Conservation (phyloP, 2,888 invertebrate genomes). For the Hesperia comma region DNA sequence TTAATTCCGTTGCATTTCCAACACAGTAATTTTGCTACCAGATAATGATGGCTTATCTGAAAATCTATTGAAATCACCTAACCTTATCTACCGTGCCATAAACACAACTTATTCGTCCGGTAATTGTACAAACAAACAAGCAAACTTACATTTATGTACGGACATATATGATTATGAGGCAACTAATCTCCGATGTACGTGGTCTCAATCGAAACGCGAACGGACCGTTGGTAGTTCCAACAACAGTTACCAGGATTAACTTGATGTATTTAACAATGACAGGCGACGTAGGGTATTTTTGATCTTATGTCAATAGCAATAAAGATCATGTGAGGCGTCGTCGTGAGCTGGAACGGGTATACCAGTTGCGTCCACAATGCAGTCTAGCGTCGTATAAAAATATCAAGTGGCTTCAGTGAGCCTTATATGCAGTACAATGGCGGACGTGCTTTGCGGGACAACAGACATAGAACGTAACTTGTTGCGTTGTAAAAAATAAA, state of each 20-base stretch:
- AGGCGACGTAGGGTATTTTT: neutral
- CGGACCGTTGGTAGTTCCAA: conserved; percentile 45
- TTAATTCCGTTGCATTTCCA: too few relatives aligned
- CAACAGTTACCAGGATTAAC: conserved; percentile 58
- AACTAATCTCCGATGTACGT: conserved; percentile 21
- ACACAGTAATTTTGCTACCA: too few relatives aligned
- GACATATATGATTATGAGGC: conserved; percentile 25
- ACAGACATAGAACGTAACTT: conserved; percentile 55
- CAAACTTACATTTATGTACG: conserved; percentile 3
- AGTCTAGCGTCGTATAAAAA: conserved; percentile 76
- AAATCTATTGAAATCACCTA: neutral
- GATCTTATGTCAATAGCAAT: neutral
- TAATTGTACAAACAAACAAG: conserved; percentile 8
- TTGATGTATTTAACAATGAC: conserved; percentile 35
- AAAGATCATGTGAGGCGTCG: neutral
- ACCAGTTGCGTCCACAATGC: conserved; percentile 61
- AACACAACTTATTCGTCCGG: neutral
- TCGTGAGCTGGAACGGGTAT: conserved; percentile 16
- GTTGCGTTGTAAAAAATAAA: conserved; percentile 11
- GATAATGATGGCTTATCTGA: neutral
- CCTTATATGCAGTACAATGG: conserved; percentile 81
- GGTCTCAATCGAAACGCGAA: conserved; percentile 25
- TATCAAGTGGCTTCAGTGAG: conserved; percentile 67
- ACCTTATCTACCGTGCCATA: neutral
- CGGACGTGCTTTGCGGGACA: conserved; percentile 73